Evolutionary conservation across 2,888 invertebrate species (phyloP).

Genomic region (Acanthosepion esculentum): DNA sequence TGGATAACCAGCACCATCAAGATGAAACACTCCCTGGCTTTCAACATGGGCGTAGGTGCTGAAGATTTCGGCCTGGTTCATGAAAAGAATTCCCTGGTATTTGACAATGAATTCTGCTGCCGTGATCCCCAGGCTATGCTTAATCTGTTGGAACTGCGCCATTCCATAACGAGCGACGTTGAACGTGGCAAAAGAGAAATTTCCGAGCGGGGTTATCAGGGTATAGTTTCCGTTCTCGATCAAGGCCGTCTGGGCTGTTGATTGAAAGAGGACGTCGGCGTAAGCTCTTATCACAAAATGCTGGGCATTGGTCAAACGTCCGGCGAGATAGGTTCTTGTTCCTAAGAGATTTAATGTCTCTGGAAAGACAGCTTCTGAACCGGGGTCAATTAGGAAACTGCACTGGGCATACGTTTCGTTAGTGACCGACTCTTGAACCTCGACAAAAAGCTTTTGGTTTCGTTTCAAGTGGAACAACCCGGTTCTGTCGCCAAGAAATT

Average conservation of each 20-base stretch:
- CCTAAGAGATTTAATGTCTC: conserved; percentile 60
- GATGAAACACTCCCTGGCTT: conserved; percentile 61
- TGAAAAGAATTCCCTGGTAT: conserved; percentile 60
- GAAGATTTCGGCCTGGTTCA: conserved; percentile 60
- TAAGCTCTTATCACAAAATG: conserved; percentile 59
- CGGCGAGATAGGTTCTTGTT: conserved; percentile 61
- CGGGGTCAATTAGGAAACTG: conserved; percentile 62
- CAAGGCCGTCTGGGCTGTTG: conserved; percentile 62
- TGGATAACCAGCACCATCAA: conserved; percentile 59
- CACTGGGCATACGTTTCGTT: conserved; percentile 65
- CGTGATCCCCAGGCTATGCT: conserved; percentile 55
- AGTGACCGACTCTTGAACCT: conserved; percentile 61
- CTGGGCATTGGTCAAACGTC: conserved; percentile 62
- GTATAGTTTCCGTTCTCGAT: conserved; percentile 61
- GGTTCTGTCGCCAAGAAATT: conserved; percentile 63
- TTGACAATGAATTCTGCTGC: conserved; percentile 61
- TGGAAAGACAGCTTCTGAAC: conserved; percentile 60
- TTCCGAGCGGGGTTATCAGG: conserved; percentile 62
- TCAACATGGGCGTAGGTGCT: conserved; percentile 61
- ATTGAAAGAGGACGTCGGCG: conserved; percentile 59
- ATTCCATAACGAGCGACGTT: conserved; percentile 58
- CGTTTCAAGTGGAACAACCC: conserved; percentile 61
- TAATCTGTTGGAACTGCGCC: conserved; percentile 61
- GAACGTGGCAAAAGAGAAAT: conserved; percentile 61
- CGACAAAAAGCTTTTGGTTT: conserved; percentile 62